phyloP scores from a whole-genome alignment of 1,140 invertebrate species.

The Diplogasteroides magnus region DNA sequence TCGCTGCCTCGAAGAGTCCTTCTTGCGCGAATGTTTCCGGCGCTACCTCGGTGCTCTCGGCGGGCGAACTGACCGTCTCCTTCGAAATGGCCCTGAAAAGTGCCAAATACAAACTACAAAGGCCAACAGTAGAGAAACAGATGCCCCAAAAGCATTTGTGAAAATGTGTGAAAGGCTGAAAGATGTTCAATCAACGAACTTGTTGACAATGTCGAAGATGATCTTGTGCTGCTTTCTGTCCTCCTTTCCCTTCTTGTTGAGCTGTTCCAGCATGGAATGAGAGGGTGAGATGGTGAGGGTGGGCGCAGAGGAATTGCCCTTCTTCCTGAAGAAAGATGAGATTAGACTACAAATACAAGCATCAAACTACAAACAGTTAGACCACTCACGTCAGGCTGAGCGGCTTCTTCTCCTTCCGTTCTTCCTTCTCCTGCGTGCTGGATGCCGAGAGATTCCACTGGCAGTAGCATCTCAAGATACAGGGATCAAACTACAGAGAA shows the following conservation, averaged over 20 bases:
- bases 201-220: slow-evolving; percentile 38
- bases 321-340: neutral
- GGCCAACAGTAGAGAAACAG: too few relatives aligned
- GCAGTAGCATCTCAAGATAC: neutral
- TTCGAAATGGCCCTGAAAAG: too few relatives aligned
- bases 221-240: slow-evolving; percentile 24
- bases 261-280: slow-evolving; percentile 47
- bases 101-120: too few relatives aligned
- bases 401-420: neutral
- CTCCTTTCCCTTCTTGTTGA: slow-evolving; percentile 31
- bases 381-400: too few relatives aligned
- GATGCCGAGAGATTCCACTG: slow-evolving; percentile 26
- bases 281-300: slow-evolving; percentile 38
- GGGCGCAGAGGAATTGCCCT: slow-evolving; percentile 16
- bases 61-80: neutral
- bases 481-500: too few relatives aligned
- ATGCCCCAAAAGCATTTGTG: too few relatives aligned
- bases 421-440: neutral
- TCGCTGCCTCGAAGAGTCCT: slow-evolving; percentile 89
- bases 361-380: neutral
- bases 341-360: too few relatives aligned
- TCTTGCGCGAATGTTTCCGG: slow-evolving; percentile 45
- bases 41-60: slow-evolving; percentile 34
- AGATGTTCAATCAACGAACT: too few relatives aligned
- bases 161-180: too few relatives aligned